Percentiles rank a stretch among this genome's conserved stretches.
These are phyloP conservation scores for pig (Sus scrofa) DNA, from an alignment of 2,113 vertebrate species.

Conservation along the genomic window T2T-Sscrofa CM000823.6:64312501-64313000, in stretches of 20 bases:
- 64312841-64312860: neutral
- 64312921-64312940: neutral
- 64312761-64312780: neutral
- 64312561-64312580: conserved; percentile 70
- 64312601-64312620: neutral
- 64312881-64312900: neutral
- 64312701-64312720: neutral
- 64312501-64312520: conserved; percentile 92
- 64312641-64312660: neutral
- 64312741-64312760: neutral
- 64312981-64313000: neutral
- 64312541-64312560: conserved; percentile 85
- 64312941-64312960: too few species aligned
- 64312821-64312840: neutral
- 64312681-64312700: neutral
- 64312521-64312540: conserved; percentile 89
- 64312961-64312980: neutral
- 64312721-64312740: neutral
- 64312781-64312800: neutral
- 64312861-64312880: neutral
- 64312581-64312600: neutral
- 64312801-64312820: neutral
- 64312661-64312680: neutral
- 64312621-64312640: neutral
- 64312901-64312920: neutral